Base-by-base conservation (phyloP, 2,888 invertebrate species). In the Pyrocoelia pectoralis region DNA sequence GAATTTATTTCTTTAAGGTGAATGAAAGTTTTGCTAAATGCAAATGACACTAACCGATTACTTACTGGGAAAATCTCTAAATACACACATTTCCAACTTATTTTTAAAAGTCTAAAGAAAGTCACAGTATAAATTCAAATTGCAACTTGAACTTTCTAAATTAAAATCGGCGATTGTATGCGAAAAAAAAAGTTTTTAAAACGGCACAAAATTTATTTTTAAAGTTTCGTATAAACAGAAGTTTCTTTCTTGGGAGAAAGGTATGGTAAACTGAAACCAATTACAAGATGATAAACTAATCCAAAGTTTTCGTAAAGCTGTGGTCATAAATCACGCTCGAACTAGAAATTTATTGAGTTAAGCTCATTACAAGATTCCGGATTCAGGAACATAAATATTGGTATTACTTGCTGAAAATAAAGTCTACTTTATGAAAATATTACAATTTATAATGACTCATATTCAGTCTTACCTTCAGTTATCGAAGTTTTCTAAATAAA, bases 261-360 rank as follows among this genome's bases (percentile, higher is more conserved):
- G 41, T 51, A 50, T 41, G 33, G 52, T 61, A 61, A 62, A 52
- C 40, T 24, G 52, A 19, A 48, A 54, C 56, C 61, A 62, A 62
- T 62, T 62, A 62, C 56, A 62, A 58, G 58, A 58, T 53, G 56
- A 62, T 62, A 62, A 62, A 62, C 56, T 62, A 62, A 62, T 62
- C 61, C 56, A 41, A 62, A 62, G 50, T 62, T 62, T 57, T 56
- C 56, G 56, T 62, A 62, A 62, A 62, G 56, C 56, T 51, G 53
- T 40, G 40, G 52, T 53, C 24, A 56, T 62, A 62, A 57, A 62
- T 62, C 61, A 62, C 51, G 61, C 61, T 62, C 56, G 56, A 62
- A 62, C 61, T 62, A 56, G 61, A 57, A 62, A 62, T 62, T 62
- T 62, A 62, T 62, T 62, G 61, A 56, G 56, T 62, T 56, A 62